These are phyloP conservation scores for Apamea epomidion DNA, from an alignment of 2,888 invertebrate genomes.

Conservation along the genomic window DNA sequence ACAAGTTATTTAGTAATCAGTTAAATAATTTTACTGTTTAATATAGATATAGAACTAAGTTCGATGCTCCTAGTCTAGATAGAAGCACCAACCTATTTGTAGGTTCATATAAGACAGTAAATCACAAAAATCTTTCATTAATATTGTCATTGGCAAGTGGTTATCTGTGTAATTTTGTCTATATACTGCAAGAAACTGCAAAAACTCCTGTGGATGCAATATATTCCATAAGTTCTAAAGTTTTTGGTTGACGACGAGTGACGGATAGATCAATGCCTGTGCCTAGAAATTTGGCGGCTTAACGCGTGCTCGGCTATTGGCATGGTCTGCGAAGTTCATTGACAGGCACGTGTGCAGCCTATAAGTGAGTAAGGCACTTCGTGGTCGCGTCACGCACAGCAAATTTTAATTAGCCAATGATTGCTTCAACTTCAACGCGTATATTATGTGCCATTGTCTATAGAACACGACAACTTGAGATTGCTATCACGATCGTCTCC, in stretches of 20 bases:
- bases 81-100: constrained; percentile 60
- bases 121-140: constrained; percentile 29
- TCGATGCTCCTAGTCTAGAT: constrained; percentile 78
- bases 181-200: not conserved
- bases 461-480: constrained; percentile 79
- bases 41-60: constrained; percentile 73
- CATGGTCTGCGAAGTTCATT: constrained; percentile 87
- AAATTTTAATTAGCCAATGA: constrained; percentile 89
- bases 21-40: constrained; percentile 56
- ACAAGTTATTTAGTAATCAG: constrained; percentile 52
- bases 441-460: constrained; percentile 79
- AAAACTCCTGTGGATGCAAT: constrained; percentile 17
- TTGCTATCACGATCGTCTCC: constrained; percentile 79
- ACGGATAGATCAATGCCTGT: constrained; percentile 46
- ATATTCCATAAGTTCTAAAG: constrained; percentile 18
- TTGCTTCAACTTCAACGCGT: constrained; percentile 82
- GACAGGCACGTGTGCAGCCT: constrained; percentile 90
- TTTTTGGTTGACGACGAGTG: constrained; percentile 40
- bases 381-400: constrained; percentile 87
- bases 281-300: constrained; percentile 71
- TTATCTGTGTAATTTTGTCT: not conserved
- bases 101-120: constrained; percentile 36
- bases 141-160: constrained; percentile 5
- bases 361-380: constrained; percentile 85
- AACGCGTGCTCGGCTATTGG: constrained; percentile 78